These are phyloP conservation scores for Ia io DNA, from an alignment of 2,113 vertebrate species.

Conservation along the genomic window DNA sequence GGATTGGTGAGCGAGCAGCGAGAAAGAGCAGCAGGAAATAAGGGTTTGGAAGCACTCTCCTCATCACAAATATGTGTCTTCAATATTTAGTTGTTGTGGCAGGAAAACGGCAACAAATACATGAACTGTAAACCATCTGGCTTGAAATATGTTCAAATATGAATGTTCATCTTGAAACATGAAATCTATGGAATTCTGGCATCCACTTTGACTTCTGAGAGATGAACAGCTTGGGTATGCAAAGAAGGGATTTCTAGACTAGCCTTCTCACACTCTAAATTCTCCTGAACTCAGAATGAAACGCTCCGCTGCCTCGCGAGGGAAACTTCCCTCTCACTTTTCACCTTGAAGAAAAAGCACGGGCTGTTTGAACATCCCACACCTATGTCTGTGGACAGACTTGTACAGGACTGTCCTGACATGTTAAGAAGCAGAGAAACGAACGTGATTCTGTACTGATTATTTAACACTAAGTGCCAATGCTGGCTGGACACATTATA, in stretches of 20 bases:
- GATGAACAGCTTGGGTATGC: slow-evolving; percentile 76
- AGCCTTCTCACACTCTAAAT: slow-evolving; percentile 64
- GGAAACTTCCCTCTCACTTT: slow-evolving; percentile 38
- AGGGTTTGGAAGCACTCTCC: slow-evolving; percentile 46
- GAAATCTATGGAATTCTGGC: slow-evolving; percentile 79
- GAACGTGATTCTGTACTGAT: neutral
- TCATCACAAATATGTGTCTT: slow-evolving; percentile 76
- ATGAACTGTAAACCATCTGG: slow-evolving; percentile 81
- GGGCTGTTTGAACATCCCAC: neutral
- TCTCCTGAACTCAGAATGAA: slow-evolving; percentile 40
- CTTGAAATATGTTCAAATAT: slow-evolving; percentile 78
- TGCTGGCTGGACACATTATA: neutral
- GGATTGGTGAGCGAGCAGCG: neutral
- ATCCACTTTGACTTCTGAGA: slow-evolving; percentile 78
- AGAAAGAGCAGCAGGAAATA: slow-evolving; percentile 36
- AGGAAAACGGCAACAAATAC: slow-evolving; percentile 79
- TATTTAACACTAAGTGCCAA: neutral
- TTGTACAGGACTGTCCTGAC: neutral
- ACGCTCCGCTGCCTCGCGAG: slow-evolving; percentile 21
- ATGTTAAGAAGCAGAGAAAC: neutral
- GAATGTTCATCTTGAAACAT: slow-evolving; percentile 77
- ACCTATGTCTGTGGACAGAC: neutral
- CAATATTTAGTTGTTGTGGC: slow-evolving; percentile 81
- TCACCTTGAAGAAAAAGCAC: neutral
- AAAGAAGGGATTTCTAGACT: slow-evolving; percentile 71